phyloP scores from a whole-genome alignment of 1,140 invertebrate species.

The Proales similis region DNA sequence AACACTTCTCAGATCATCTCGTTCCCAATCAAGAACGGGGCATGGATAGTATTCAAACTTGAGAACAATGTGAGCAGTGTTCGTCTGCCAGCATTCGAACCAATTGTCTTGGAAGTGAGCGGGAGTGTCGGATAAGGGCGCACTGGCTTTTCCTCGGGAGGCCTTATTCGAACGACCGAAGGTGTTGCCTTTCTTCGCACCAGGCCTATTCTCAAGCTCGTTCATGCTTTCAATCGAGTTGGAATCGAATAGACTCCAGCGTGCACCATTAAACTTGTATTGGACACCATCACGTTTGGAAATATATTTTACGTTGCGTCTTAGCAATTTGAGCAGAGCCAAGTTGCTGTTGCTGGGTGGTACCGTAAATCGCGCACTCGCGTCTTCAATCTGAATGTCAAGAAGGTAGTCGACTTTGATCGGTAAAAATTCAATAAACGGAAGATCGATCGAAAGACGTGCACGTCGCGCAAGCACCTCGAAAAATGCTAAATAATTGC shows the following conservation, averaged over 20 bases:
- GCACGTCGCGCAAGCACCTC: constrained; percentile 44
- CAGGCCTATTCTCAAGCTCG: neutral
- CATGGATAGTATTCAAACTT: constrained; percentile 36
- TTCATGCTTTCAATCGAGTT: neutral
- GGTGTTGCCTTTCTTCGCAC: constrained; percentile 2
- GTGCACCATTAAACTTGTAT: constrained; percentile 3
- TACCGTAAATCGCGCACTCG: constrained; percentile 39
- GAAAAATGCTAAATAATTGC: too few species aligned
- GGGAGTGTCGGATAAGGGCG: too few species aligned
- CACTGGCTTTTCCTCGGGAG: too few species aligned
- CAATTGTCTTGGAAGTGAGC: constrained; percentile 30
- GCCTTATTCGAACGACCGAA: too few species aligned
- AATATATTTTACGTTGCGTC: constrained; percentile 30
- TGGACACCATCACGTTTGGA: constrained; percentile 9
- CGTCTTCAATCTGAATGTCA: constrained; percentile 41
- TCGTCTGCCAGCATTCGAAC: constrained; percentile 36
- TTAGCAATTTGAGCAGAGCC: constrained; percentile 20
- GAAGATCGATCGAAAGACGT: constrained; percentile 41
- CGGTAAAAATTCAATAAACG: constrained; percentile 44
- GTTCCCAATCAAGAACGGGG: constrained; percentile 31
- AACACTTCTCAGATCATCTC: constrained; percentile 9
- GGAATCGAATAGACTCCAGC: constrained; percentile 32
- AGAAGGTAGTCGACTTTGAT: constrained; percentile 40
- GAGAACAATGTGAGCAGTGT: constrained; percentile 17
- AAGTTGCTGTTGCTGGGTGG: constrained; percentile 22